phyloP scores from a whole-genome alignment of 2,888 invertebrate genomes.

The Mesoligia furuncula region DNA sequence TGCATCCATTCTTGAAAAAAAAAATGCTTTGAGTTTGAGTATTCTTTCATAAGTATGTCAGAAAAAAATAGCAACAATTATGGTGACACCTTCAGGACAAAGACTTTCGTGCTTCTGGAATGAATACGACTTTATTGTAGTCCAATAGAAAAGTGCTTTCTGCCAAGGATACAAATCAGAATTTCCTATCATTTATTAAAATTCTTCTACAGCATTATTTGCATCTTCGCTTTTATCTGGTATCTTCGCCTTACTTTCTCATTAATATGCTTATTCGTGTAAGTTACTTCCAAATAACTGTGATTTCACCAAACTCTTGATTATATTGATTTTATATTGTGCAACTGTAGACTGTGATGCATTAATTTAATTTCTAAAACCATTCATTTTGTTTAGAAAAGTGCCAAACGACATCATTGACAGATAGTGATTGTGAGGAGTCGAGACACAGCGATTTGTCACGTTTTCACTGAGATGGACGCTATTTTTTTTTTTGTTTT shows the following conservation, averaged over 20 bases:
- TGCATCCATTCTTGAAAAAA: no score
- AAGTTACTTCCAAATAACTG: background rate
- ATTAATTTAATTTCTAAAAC: background rate
- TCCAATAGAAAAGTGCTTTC: background rate
- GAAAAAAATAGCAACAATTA: background rate
- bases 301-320: conserved; percentile 8
- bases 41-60: background rate
- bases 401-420: conserved; percentile 9
- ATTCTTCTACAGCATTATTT: background rate
- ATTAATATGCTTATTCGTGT: background rate
- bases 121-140: background rate
- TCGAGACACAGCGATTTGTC: conserved; percentile 15
- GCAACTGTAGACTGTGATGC: background rate
- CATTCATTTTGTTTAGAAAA: conserved; percentile 12
- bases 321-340: background rate
- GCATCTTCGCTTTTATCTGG: background rate
- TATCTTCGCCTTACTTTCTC: background rate
- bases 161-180: background rate
- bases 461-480: conserved; percentile 9
- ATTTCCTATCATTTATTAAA: no score
- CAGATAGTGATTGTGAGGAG: background rate
- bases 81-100: background rate
- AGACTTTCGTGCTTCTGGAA: background rate
- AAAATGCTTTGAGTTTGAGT: conserved; percentile 2
- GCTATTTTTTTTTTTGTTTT: background rate